A percentile compares a stretch with the other conserved stretches of the same genome.
phyloP scores from a whole-genome alignment of 2,888 invertebrate species.

The Tyria jacobaeae region DNA sequence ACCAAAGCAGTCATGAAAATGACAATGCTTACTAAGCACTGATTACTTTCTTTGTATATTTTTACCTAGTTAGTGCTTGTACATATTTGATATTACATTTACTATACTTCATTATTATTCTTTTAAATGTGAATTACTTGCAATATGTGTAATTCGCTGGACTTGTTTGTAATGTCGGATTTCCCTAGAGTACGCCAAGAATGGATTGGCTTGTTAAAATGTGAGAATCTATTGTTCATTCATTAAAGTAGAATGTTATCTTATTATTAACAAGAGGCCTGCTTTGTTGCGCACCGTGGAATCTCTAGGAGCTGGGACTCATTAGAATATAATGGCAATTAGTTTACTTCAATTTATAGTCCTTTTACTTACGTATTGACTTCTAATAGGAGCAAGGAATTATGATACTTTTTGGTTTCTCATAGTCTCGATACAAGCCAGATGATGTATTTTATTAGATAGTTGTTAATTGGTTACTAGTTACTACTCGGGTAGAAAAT shows the following conservation, averaged over 20 bases:
- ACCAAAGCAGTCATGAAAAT: slow-evolving; percentile 12
- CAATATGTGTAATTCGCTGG: neutral
- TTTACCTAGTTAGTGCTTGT: neutral
- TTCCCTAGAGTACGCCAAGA: slow-evolving; percentile 44
- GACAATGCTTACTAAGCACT: neutral
- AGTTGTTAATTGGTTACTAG: too few species aligned
- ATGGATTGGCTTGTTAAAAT: slow-evolving; percentile 39
- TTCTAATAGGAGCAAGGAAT: slow-evolving; percentile 17
- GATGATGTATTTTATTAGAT: too few species aligned
- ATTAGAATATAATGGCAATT: slow-evolving; percentile 46
- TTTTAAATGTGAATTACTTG: neutral
- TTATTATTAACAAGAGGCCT: slow-evolving; percentile 34
- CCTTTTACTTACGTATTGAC: slow-evolving; percentile 28
- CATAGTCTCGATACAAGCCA: slow-evolving; percentile 9
- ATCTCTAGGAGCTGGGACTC: slow-evolving; percentile 38
- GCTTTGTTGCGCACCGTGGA: slow-evolving; percentile 40
- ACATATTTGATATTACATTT: too few species aligned
- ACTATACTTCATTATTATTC: too few species aligned
- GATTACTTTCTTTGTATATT: neutral
- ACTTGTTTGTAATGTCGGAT: slow-evolving; percentile 25
- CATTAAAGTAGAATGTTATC: slow-evolving; percentile 51
- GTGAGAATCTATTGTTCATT: slow-evolving; percentile 54
- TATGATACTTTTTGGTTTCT: slow-evolving; percentile 12
- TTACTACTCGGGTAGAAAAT: too few species aligned
- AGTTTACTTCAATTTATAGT: slow-evolving; percentile 31